A percentile compares a stretch with the other conserved stretches of the same genome.
Evolutionary conservation across 2,797 vertebrate genomes (phyloP).

Genomic region (Tapera naevia): DNA sequence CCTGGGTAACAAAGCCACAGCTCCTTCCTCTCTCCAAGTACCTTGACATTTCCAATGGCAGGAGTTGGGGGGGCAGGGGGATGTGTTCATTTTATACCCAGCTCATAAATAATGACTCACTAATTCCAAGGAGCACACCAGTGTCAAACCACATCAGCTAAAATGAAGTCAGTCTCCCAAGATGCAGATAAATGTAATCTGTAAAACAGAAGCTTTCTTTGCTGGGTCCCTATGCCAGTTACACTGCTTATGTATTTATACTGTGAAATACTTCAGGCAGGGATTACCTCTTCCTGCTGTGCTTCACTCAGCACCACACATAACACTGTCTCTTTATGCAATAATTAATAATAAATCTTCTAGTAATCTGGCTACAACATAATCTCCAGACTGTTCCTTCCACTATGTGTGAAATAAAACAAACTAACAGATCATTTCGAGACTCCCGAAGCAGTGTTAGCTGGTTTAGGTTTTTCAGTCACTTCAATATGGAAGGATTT

Average conservation of each 20-base stretch:
- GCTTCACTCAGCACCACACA: background rate
- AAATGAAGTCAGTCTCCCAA: background rate
- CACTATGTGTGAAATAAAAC: background rate
- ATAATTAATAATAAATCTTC: constrained; percentile 19
- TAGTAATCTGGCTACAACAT: background rate
- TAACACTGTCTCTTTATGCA: background rate
- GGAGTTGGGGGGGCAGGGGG: background rate
- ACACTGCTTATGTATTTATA: background rate
- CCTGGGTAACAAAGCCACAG: background rate
- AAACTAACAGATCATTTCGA: background rate
- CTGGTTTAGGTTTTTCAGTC: background rate
- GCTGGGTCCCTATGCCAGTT: background rate
- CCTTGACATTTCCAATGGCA: background rate
- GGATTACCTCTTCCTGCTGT: background rate
- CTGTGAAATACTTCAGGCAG: background rate
- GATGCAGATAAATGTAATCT: background rate
- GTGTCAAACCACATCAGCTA: background rate
- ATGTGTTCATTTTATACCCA: background rate
- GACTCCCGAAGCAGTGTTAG: background rate
- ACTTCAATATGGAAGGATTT: background rate
- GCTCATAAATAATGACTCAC: background rate
- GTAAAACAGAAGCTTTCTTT: background rate
- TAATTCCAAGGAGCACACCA: background rate
- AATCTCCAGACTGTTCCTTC: background rate
- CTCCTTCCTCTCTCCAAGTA: background rate